Evolutionary conservation across 1,140 invertebrate species (phyloP).

Genomic region (Trissolcus basalis): DNA sequence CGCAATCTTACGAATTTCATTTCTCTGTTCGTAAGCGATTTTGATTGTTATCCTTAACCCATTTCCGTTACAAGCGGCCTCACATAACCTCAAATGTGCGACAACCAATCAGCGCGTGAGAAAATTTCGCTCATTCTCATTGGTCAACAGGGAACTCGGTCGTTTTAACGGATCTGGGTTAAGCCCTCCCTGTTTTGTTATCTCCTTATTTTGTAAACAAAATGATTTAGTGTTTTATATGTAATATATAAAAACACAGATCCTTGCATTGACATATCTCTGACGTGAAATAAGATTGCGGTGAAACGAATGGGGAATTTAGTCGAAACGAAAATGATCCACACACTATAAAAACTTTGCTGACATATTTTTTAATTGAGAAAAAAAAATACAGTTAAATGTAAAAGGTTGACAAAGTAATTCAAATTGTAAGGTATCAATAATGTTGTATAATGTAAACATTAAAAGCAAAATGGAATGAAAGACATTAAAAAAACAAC

Average conservation of each 20-base stretch:
- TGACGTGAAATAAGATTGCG: constrained; percentile 36
- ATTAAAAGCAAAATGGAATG: constrained; percentile 55
- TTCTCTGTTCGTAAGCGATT: constrained; percentile 5
- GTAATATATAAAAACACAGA: constrained; percentile 21
- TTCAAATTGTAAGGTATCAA: constrained; percentile 56
- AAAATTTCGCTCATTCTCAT: too few species aligned
- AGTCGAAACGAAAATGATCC: constrained; percentile 40
- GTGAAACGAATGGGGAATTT: constrained; percentile 27
- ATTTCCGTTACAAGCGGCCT: too few species aligned
- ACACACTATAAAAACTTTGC: constrained; percentile 43
- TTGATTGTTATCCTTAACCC: constrained; percentile 9
- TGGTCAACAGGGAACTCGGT: too few species aligned
- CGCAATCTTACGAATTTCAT: constrained; percentile 30
- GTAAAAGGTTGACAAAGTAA: constrained; percentile 49
- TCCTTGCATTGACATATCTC: constrained; percentile 53
- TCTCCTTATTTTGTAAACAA: neutral
- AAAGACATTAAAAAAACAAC: constrained; percentile 34
- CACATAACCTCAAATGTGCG: too few species aligned
- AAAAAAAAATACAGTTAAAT: constrained; percentile 32
- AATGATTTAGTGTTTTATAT: neutral
- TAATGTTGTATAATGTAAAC: constrained; percentile 61
- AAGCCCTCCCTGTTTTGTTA: too few species aligned
- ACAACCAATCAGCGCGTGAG: too few species aligned
- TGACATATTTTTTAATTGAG: constrained; percentile 56
- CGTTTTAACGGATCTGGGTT: too few species aligned